These are phyloP conservation scores for Campopleginae sp. DNA, from an alignment of 2,888 invertebrate genomes.

Conservation along the genomic window DNA sequence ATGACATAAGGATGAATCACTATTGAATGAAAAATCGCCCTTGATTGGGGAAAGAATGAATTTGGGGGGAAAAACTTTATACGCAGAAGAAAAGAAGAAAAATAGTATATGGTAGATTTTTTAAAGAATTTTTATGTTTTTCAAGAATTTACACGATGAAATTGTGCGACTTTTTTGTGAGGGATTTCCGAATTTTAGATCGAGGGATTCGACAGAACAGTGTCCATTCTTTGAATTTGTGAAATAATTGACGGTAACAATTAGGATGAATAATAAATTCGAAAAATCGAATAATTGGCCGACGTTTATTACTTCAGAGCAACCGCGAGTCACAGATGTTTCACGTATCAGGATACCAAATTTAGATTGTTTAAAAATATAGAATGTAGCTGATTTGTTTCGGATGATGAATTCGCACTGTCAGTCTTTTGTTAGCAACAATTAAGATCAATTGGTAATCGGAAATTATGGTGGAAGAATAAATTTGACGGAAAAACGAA, in stretches of 20 bases:
- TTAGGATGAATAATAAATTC: not conserved
- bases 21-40: not conserved
- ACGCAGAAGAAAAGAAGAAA: not conserved
- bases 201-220: not conserved
- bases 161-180: not conserved
- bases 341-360: not conserved
- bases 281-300: not conserved
- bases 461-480: constrained; percentile 16
- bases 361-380: not conserved
- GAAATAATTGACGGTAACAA: not conserved
- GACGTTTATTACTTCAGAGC: not conserved
- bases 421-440: constrained; percentile 37
- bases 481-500: constrained; percentile 51
- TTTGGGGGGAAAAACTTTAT: not conserved
- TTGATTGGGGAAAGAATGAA: not conserved
- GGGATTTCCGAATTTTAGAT: not conserved
- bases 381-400: not conserved
- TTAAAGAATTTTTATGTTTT: not conserved
- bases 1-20: not conserved
- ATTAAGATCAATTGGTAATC: constrained; percentile 22
- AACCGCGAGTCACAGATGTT: not conserved
- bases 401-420: not conserved
- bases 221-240: not conserved
- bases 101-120: not conserved
- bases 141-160: not conserved